Base-by-base conservation (phyloP, 2,888 invertebrate genomes). In the Ectemnius continuus region DNA sequence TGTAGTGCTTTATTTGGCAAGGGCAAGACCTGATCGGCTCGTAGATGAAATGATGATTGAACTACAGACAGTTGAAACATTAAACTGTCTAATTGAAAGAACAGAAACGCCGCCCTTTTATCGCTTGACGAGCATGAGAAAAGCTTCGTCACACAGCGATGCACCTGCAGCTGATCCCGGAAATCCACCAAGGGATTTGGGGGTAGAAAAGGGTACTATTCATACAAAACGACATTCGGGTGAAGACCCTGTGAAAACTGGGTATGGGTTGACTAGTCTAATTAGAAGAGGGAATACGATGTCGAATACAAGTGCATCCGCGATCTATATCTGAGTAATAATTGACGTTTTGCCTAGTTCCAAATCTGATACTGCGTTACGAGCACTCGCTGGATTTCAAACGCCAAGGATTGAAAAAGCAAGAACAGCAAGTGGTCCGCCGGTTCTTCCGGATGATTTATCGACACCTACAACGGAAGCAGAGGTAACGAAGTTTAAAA, bases 81-180 rank as follows among this genome's bases (percentile, higher is more conserved):
- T 99, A 67, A 98, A 98, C 92, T 98, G 98, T 91, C 93, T 97
- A 81, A 97, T 99, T 83, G 99, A 99, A 91, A 93, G 99, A 75
- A 99, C 98, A 0, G 99, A 99, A 92, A 98, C 99, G 0, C 98
- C 99, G 28, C 99, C 99, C 4, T 99, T 98, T 92, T 99, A 98
- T 92, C 94, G 99, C 52, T 94, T 99, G 85, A 98, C 97, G 2
- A 96, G 96, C 83, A 96, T 97, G 96, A 92, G 97, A 62, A 97
- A 97, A 91, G 96, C 97, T 26, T 97, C 97, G 14, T 97, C 96
- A 66, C 95, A 96, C 89, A 95, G 95, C 8, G 91, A 91, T 46
- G 90, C 90, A 63, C 89, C 91, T n/a, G 87, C 93, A 8, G 92
- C 91, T 16, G 92, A 92, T 65, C 92, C 92, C 61, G 91, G 91